Evolutionary conservation across 2,797 vertebrate genomes (phyloP).

Genomic region (Argya squamiceps): DNA sequence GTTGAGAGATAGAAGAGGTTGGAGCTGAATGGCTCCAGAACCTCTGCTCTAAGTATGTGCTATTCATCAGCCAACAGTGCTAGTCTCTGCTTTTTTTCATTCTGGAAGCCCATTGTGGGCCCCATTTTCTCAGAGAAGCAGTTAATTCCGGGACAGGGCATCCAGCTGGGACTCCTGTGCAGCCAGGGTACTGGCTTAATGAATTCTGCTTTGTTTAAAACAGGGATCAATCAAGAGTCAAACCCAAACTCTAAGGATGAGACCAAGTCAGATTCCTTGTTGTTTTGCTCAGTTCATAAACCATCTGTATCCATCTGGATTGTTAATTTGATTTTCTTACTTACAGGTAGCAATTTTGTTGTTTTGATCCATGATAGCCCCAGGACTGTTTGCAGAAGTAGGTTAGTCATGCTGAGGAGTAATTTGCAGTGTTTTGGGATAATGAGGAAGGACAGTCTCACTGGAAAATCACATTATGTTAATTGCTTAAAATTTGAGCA

Average conservation of each 20-base stretch:
- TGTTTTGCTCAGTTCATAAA: slow-evolving; percentile 2
- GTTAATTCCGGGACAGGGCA: background rate
- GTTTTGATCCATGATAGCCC: background rate
- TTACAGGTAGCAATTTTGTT: background rate
- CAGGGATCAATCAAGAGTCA: background rate
- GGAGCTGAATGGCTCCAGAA: background rate
- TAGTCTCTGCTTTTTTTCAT: background rate
- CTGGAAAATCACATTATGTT: background rate
- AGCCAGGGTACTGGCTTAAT: background rate
- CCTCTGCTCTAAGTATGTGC: background rate
- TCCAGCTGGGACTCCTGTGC: background rate
- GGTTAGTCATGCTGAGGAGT: background rate
- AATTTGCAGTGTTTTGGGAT: background rate
- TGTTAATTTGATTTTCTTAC: slow-evolving; percentile 6
- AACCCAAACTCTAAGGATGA: background rate
- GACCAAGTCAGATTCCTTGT: background rate
- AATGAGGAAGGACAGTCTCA: slow-evolving; percentile 11
- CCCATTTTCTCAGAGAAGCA: background rate
- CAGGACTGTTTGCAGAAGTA: background rate
- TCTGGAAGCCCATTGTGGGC: background rate
- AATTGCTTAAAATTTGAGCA: background rate
- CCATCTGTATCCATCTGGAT: background rate
- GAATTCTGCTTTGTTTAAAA: background rate
- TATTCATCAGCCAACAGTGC: background rate
- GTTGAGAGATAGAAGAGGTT: background rate